Percentiles rank a stretch among this genome's conserved stretches.
Evolutionary conservation across 2,888 invertebrate species (phyloP).

Genomic region (Bruchidius siliquastri): DNA sequence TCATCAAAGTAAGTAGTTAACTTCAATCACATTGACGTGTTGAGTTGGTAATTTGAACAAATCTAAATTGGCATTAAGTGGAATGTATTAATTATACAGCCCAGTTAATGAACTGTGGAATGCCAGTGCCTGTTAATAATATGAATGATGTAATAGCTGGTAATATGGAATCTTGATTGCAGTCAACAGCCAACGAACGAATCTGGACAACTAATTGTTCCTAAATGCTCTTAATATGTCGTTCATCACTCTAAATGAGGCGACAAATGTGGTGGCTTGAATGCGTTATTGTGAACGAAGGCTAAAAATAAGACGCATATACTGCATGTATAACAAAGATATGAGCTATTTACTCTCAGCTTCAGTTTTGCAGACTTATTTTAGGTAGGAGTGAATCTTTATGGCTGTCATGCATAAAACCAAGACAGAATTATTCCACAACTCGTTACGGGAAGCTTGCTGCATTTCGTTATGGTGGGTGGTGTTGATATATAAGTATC

Average conservation of each 20-base stretch:
- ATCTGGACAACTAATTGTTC: not conserved
- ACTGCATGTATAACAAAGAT: not conserved
- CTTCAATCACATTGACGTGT: not conserved
- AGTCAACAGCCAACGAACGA: not conserved
- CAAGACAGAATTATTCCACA: no score
- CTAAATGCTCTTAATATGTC: not conserved
- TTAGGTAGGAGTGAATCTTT: no score
- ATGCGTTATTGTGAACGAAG: not conserved
- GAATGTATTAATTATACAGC: not conserved
- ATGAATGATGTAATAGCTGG: not conserved
- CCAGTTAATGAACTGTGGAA: not conserved
- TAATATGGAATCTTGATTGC: not conserved
- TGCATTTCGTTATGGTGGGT: no score
- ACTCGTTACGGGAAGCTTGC: no score
- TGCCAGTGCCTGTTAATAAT: not conserved
- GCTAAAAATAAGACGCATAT: not conserved
- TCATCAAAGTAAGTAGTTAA: no score
- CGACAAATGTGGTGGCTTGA: not conserved
- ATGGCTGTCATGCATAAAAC: no score
- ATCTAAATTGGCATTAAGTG: not conserved
- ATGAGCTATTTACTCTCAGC: no score
- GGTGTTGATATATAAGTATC: no score
- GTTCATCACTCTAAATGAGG: not conserved
- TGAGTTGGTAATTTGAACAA: not conserved
- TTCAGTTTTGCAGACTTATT: no score